A percentile compares a stretch with the other conserved stretches of the same genome.
These are phyloP conservation scores for Oreochromis aureus DNA, from an alignment of 2,113 vertebrate genomes.

Conservation along the genomic window DNA sequence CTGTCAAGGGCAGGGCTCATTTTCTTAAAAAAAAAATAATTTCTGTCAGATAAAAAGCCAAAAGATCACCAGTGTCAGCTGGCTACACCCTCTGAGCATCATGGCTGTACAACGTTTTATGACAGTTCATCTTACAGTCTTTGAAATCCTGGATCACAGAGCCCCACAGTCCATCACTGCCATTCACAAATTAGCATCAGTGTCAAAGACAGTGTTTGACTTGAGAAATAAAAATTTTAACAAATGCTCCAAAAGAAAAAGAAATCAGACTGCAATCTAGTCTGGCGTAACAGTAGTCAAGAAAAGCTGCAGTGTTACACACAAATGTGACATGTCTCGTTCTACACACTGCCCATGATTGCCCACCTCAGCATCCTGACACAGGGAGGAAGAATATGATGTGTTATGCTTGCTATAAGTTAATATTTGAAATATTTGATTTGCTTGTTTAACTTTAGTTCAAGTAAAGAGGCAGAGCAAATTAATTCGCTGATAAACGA, in stretches of 20 bases:
- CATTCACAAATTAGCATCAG: not conserved
- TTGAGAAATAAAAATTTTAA: not conserved
- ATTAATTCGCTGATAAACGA: not conserved
- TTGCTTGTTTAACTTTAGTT: not conserved
- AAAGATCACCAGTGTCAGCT: not conserved
- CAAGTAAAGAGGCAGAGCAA: not conserved
- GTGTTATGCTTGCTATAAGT: not conserved
- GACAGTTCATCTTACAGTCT: not conserved
- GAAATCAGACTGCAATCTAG: fast-evolving
- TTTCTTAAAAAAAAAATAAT: not conserved
- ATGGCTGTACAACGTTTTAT: not conserved
- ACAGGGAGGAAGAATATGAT: not conserved
- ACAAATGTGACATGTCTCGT: not conserved
- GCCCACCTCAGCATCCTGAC: too few species aligned
- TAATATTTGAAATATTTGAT: not conserved
- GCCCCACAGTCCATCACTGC: not conserved
- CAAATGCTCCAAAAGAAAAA: not conserved
- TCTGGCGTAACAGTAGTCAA: not conserved
- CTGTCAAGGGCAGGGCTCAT: not conserved
- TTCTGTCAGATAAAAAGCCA: not conserved
- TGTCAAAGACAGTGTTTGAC: not conserved
- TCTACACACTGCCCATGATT: not conserved
- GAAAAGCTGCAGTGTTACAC: not conserved
- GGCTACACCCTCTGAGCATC: not conserved
- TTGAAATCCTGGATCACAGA: not conserved